Evolutionary conservation across 2,888 invertebrate genomes (phyloP), one percentile per base, ranked within the genome.

Genomic region (Drosophila merina): DNA sequence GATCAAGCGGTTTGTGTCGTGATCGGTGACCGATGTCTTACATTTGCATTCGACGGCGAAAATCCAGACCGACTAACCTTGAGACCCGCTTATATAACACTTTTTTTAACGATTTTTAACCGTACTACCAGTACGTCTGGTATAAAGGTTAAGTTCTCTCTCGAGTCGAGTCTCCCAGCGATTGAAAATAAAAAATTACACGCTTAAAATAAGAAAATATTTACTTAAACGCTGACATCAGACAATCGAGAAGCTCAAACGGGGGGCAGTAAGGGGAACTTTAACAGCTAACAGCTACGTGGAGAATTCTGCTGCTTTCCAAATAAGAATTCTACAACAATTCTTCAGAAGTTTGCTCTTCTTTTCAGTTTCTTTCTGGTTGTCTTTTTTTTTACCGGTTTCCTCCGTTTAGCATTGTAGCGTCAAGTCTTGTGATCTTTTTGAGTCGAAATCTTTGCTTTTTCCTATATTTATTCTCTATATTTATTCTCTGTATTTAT

Each of bases 171-270:
- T 20, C 20, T 20, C 10, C n/a, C 57, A 40, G 52, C 30, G 63
- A 20, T 28, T 60, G 54, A 42, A 73, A 72, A 74, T 47, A 87
- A 85, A 20, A 20, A 87, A 87, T 85, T 87, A 87, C 77, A 85
- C 85, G 79, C 68, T 79, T 77, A 77, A 87, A 87, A 87, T 79
- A 75, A 69, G 60, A 79, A 82, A 85, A 79, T 85, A 83, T 81
- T 82, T 82, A 73, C 73, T 81, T 86, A 70, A 82, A 70, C 75
- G 82, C 87, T 82, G 87, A 86, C 82, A 82, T 82, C 87, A 82
- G 81, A 72, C 62, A 57, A 66, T 74, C 76, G 42, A 44, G 50
- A 40, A 71, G 54, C 38, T 52, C n/a, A 26, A 63, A 12, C 38
- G 48, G 51, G 33, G 38, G 45, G 14, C 47, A 38, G 52, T 38